These are phyloP conservation scores for Lepus timidus DNA, from an alignment of 2,113 vertebrate genomes.

Conservation along the genomic window DNA sequence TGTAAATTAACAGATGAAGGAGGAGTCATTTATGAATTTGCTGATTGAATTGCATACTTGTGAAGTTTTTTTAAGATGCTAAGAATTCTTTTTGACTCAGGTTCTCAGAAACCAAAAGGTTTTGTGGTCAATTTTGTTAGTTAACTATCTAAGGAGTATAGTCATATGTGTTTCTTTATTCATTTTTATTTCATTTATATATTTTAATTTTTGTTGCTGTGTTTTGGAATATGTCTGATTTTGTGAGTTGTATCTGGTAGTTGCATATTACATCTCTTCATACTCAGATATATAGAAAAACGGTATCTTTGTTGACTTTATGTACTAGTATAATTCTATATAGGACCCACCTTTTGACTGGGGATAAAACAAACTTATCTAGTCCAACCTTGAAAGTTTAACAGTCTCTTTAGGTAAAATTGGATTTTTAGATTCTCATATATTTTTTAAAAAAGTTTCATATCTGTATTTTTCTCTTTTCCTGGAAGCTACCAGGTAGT, in stretches of 20 bases:
- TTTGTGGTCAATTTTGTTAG: constrained; percentile 45
- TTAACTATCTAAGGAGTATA: constrained; percentile 32
- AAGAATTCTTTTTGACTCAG: constrained; percentile 36
- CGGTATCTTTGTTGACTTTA: constrained; percentile 12
- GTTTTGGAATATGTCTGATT: constrained; percentile 43
- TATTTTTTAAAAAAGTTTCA: constrained; percentile 41
- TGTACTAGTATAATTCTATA: neutral
- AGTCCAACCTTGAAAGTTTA: neutral
- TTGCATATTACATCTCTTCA: neutral
- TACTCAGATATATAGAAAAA: constrained; percentile 14
- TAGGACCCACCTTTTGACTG: neutral
- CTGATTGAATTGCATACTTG: neutral
- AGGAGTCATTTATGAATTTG: neutral
- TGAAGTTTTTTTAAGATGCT: neutral
- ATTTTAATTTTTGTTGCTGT: constrained; percentile 41
- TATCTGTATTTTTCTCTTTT: neutral
- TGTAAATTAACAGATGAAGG: constrained; percentile 36
- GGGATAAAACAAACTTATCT: constrained; percentile 34
- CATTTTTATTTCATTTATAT: constrained; percentile 30
- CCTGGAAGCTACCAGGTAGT: neutral
- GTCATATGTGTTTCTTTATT: constrained; percentile 38
- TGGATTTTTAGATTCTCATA: neutral
- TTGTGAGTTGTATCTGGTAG: neutral
- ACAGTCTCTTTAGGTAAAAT: neutral
- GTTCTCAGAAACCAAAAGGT: constrained; percentile 46